Evolutionary conservation across 2,888 invertebrate species (phyloP).

Genomic region (Acrobasis repandana): DNA sequence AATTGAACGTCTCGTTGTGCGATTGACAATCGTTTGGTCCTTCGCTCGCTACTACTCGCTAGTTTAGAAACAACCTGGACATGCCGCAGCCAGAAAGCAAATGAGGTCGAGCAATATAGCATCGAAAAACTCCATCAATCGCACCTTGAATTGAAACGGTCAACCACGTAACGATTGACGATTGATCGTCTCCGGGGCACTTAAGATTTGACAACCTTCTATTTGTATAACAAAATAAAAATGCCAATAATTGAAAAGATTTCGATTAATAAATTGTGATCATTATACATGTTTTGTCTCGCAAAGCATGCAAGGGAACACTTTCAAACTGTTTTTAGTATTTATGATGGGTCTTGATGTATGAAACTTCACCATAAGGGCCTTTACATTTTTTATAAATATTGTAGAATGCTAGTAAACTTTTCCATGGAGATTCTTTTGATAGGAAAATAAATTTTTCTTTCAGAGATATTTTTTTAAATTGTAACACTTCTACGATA

Average conservation of each 20-base stretch:
- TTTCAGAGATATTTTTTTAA: neutral
- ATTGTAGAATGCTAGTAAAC: conserved; percentile 50
- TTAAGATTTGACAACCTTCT: too few species aligned
- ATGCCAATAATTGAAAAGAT: neutral
- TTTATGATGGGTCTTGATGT: conserved; percentile 33
- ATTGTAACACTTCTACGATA: conserved; percentile 1
- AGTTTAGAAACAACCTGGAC: too few species aligned
- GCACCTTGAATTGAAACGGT: too few species aligned
- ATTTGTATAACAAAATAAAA: neutral
- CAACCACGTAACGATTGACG: too few species aligned
- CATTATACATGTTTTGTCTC: conserved; percentile 8
- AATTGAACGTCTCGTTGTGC: too few species aligned
- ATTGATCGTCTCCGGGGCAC: too few species aligned
- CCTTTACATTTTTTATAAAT: conserved; percentile 54
- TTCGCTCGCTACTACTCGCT: too few species aligned
- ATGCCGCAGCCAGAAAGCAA: too few species aligned
- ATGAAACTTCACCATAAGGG: conserved; percentile 53
- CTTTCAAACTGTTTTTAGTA: conserved; percentile 11
- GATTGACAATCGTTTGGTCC: too few species aligned
- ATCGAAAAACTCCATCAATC: too few species aligned
- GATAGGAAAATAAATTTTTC: conserved; percentile 8
- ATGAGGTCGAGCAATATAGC: too few species aligned
- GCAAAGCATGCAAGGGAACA: conserved; percentile 16
- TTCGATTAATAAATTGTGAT: conserved; percentile 22
- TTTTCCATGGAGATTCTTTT: conserved; percentile 35